A percentile compares a stretch with the other conserved stretches of the same genome.
These are phyloP conservation scores for Papilio glaucus DNA, from an alignment of 1,140 invertebrate genomes.

Conservation along the genomic window DNA sequence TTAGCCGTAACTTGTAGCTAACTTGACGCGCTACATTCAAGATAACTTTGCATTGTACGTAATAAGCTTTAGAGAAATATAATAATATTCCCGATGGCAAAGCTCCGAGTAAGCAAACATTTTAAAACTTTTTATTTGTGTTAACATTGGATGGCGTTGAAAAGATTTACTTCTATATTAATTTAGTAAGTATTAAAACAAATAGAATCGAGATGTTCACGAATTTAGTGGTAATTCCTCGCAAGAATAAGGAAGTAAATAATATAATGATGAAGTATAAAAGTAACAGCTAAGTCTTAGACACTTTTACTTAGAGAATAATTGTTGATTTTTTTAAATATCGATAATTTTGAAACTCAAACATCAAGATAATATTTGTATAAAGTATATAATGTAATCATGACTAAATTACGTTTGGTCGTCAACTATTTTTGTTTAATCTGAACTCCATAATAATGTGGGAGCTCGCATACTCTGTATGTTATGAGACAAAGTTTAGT, in stretches of 20 bases:
- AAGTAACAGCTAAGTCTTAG: not conserved
- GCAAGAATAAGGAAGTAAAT: not conserved
- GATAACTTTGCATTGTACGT: not conserved
- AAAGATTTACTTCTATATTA: no score
- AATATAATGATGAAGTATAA: not conserved
- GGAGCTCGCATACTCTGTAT: not conserved
- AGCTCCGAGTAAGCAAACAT: not conserved
- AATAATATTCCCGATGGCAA: not conserved
- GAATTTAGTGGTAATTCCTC: no score
- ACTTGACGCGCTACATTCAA: slow-evolving; percentile 6
- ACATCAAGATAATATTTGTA: no score
- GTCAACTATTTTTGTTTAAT: not conserved
- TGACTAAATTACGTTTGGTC: not conserved
- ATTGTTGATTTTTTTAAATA: no score
- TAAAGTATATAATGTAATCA: no score
- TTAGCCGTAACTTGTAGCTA: slow-evolving; percentile 6
- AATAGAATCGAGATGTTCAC: no score
- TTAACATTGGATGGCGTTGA: not conserved
- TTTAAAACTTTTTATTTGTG: not conserved
- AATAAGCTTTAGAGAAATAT: slow-evolving; percentile 18
- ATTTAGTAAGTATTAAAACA: no score
- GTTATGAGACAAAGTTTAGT: not conserved
- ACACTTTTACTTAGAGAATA: no score
- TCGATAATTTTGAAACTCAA: no score
- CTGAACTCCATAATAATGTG: not conserved